phyloP scores from a whole-genome alignment of 2,888 invertebrate genomes.

The Mimumesa dahlbomi region DNA sequence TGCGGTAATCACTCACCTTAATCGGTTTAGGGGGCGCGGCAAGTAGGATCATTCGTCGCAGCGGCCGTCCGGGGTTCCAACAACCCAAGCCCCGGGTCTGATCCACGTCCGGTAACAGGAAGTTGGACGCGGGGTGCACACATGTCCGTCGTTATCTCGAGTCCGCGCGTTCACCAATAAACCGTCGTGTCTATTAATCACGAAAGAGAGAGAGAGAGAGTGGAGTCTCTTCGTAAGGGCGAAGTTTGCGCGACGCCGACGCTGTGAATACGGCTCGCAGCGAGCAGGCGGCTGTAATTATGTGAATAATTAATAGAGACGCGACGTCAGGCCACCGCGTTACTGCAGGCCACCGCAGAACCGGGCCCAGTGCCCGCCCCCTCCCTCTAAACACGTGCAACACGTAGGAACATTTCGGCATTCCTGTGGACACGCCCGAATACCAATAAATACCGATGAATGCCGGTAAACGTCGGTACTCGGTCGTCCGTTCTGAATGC shows the following conservation, averaged over 20 bases:
- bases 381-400: constrained; percentile 61
- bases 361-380: constrained; percentile 75
- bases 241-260: constrained; percentile 16
- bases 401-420: constrained; percentile 44
- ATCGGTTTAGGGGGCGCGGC: constrained; percentile 21
- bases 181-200: constrained; percentile 2
- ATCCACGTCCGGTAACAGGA: neutral
- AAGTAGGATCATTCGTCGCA: constrained; percentile 20
- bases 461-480: neutral
- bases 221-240: constrained; percentile 1
- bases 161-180: constrained; percentile 6
- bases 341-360: constrained; percentile 79
- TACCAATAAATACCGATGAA: constrained; percentile 14
- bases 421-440: constrained; percentile 37
- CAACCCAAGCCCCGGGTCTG: neutral
- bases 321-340: constrained; percentile 80
- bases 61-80: too few relatives aligned
- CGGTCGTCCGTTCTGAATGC: neutral
- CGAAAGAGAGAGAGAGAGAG: too few relatives aligned
- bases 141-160: neutral
- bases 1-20: constrained; percentile 34
- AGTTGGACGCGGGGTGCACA: neutral
- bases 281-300: constrained; percentile 68
- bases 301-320: constrained; percentile 74
- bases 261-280: constrained; percentile 47